Evolutionary conservation across 2,888 invertebrate species (phyloP), one percentile per base, ranked within the genome.

Genomic region (Argyresthia goedartella): DNA sequence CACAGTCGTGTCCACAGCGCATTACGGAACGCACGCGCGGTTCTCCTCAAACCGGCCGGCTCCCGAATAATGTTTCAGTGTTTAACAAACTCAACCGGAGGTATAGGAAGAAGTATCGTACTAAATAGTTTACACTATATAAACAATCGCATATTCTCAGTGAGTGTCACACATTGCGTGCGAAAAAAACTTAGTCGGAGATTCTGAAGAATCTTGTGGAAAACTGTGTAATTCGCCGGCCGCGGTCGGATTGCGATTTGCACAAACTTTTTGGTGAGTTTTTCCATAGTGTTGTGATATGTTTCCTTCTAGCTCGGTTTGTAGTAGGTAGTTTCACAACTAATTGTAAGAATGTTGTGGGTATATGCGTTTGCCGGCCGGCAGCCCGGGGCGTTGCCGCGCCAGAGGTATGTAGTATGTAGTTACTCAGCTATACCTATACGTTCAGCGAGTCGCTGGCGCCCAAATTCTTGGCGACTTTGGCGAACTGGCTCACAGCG

Each of bases 91-190:
- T 85, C 84, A 82, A 85, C 80, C 74, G 80, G 86, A 81, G 82
- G 86, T 82, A 78, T 81, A 71, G 81, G 86, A 80, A 84, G 86
- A 84, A 85, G 86, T 81, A 81, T 74, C 73, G 76, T 76, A 70
- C 71, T 78, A 75, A 79, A 78, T 76, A 82, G 81, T 85, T 78
- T 82, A 81, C 84, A 81, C 81, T 79, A 81, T 82, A 76, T 74
- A 79, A 76, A 77, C 76, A 78, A 77, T 73, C 79, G 81, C 84
- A 85, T 82, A 84, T 84, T 85, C 77, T 84, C 82, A 87, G 87
- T 87, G 86, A 82, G 84, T 86, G 86, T 86, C 76, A 84, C 86
- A 74, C 87, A 86, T 84, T 87, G 87, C 80, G 87, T 87, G 79
- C 79, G 87, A 69, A 87, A 86, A 87, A 87, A 87, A 87, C 86